Conservation (phyloP, 2,888 invertebrate species). For the Leptopilina myrica region DNA sequence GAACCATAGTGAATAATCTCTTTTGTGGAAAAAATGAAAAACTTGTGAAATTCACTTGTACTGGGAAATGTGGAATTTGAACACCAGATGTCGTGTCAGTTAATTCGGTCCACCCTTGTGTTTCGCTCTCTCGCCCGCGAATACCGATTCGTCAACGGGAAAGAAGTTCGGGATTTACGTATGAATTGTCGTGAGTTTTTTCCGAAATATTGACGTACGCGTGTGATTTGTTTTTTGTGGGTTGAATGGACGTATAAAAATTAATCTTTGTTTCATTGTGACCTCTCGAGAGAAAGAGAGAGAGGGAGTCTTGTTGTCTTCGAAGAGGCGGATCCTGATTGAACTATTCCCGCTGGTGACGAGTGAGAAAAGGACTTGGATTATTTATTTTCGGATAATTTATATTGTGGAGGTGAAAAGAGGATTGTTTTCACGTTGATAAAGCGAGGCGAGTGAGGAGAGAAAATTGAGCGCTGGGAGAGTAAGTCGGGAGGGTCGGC, state of each 20-base stretch:
- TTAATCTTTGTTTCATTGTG: conserved; percentile 46
- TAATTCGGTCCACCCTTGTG: conserved; percentile 68
- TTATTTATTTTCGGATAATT: neutral
- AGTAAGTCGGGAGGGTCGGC: conserved; percentile 70
- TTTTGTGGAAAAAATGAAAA: no score
- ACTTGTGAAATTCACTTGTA: neutral
- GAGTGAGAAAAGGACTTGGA: neutral
- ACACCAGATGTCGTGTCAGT: conserved; percentile 66
- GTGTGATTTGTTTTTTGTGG: neutral
- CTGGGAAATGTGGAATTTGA: neutral
- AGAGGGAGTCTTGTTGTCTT: conserved; percentile 54
- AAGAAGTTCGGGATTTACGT: conserved; percentile 25
- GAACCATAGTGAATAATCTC: neutral
- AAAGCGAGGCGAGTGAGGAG: neutral
- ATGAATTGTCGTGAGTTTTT: neutral
- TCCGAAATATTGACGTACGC: conserved; percentile 24
- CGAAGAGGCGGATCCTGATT: conserved; percentile 58
- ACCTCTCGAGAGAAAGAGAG: conserved; percentile 11
- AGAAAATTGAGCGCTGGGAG: conserved; percentile 27
- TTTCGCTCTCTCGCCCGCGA: conserved; percentile 31
- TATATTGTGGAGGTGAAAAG: neutral
- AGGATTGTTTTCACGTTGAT: neutral
- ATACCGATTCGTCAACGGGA: conserved; percentile 26
- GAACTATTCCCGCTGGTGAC: conserved; percentile 13
- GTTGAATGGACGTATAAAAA: neutral